Base-by-base conservation (phyloP, 2,113 vertebrate species). In the Scytalopus superciliaris region DNA sequence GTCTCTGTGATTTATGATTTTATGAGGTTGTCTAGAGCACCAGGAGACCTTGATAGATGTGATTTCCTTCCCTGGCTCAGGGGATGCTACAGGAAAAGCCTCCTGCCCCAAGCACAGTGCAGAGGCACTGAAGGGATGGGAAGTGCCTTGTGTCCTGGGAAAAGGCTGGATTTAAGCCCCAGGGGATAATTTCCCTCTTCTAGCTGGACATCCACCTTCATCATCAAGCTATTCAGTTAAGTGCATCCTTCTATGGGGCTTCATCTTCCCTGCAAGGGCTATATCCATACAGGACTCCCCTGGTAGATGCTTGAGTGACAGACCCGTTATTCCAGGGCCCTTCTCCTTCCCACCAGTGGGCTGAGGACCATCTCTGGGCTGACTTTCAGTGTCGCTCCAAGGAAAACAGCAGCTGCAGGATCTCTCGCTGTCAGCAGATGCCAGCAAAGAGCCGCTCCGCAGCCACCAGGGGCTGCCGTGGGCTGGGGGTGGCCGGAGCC, bases 381-480 rank as follows among this genome's bases (percentile, higher is more conserved):
- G 79, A 4, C 10, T 9, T 18, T 1, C 28, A 0, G 45, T 0
- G 3, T 0, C 2, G 7, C 62, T 42, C 3, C 9, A 9, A 0
- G 47, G 44, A 12, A 50, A 59, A 8, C 6, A 33, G 59, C 16
- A 40, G 17, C 83, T 80, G 93, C 84, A 91, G 84, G 11, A 28
- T 59, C 69, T 30, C 23, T 4, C 8, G 35, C 68, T 64, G 92
- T 84, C 97, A 77, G 94, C 84, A 97, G 97, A 60, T 95, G 97
- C 39, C 97, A 97, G 92, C 89, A 96, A 90, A 94, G 96, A 91
- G 94, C 96, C 33, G n/a, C 90, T 45, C 72, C 35, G 74, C 50
- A 30, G 77, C 80, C 75, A 14, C 22, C 7, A 28, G 7, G 79
- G 37, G 22, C 37, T 7, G 47, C 3, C 10, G 21, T 10, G 78